A percentile compares a stretch with the other conserved stretches of the same genome.
phyloP scores from a whole-genome alignment of 1,140 invertebrate species.

The Trichonephila clavata region DNA sequence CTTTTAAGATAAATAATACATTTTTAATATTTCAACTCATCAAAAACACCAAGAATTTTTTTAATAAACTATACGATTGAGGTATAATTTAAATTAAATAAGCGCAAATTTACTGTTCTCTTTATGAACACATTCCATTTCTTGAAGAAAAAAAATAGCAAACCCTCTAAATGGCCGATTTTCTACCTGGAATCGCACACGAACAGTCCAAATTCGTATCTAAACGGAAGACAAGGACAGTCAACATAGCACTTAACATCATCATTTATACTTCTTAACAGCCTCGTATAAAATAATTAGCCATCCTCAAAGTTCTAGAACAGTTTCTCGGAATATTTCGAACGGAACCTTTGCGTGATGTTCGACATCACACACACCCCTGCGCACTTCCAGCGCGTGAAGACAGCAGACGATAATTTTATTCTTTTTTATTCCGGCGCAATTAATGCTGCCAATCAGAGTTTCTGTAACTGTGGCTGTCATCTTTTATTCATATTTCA shows the following conservation, averaged over 20 bases:
- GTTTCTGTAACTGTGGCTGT: constrained; percentile 50
- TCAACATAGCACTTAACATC: constrained; percentile 12
- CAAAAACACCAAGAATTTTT: no score
- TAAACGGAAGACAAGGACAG: neutral
- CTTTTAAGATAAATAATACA: no score
- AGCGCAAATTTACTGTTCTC: neutral
- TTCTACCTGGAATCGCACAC: neutral
- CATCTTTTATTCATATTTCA: constrained; percentile 74
- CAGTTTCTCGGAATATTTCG: constrained; percentile 30
- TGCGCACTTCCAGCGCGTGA: constrained; percentile 37
- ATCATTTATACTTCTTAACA: constrained; percentile 41
- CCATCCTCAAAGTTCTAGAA: constrained; percentile 12
- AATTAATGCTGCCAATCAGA: constrained; percentile 67
- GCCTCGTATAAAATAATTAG: constrained; percentile 70
- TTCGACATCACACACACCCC: constrained; percentile 1
- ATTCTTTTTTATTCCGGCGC: constrained; percentile 31
- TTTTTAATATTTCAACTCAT: no score
- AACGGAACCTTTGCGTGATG: neutral
- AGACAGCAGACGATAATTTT: constrained; percentile 39
- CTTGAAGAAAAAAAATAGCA: no score
- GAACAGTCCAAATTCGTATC: neutral
- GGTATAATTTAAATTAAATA: no score
- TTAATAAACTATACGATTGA: no score
- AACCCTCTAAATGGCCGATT: neutral
- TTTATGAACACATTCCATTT: neutral